These are phyloP conservation scores for Clostera curtula DNA, from an alignment of 2,888 invertebrate genomes.

Conservation along the genomic window DNA sequence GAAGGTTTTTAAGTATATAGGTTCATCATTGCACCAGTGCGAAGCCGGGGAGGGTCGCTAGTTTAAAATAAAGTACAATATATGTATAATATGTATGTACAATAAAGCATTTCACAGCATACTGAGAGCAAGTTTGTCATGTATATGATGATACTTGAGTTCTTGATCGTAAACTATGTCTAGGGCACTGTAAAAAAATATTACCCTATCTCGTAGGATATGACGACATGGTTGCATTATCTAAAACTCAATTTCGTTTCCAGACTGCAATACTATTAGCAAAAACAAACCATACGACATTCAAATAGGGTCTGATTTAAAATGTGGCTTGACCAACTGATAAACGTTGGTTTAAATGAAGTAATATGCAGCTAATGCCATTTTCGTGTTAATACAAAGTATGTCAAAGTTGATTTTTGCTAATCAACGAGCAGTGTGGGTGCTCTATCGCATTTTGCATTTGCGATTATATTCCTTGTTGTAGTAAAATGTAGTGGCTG, in stretches of 20 bases:
- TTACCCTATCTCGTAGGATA: conserved; percentile 40
- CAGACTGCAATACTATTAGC: conserved; percentile 20
- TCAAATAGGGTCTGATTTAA: conserved; percentile 22
- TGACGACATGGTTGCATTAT: conserved; percentile 40
- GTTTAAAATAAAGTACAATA: no score
- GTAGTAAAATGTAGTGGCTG: conserved; percentile 22
- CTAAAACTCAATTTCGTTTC: conserved; percentile 31
- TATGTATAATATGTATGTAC: no score
- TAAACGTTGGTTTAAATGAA: conserved; percentile 19
- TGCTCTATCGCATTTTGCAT: conserved; percentile 27
- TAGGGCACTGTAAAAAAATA: conserved; percentile 19
- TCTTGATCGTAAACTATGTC: no score
- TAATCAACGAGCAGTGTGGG: conserved; percentile 26
- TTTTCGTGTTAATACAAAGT: conserved; percentile 27
- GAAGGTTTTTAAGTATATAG: no score
- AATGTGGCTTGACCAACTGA: conserved; percentile 13
- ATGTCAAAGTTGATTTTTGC: conserved; percentile 38
- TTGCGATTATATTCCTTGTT: conserved; percentile 26
- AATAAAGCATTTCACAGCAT: no score
- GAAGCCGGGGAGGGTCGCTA: no score
- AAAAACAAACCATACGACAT: conserved; percentile 19
- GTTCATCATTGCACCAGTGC: no score
- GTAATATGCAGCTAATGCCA: conserved; percentile 28
- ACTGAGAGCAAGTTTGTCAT: no score
- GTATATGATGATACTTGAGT: no score